Percentiles rank a stretch among this genome's conserved stretches.
phyloP scores from a whole-genome alignment of 2,888 invertebrate species.

The Chaetogeoica ovagalla region DNA sequence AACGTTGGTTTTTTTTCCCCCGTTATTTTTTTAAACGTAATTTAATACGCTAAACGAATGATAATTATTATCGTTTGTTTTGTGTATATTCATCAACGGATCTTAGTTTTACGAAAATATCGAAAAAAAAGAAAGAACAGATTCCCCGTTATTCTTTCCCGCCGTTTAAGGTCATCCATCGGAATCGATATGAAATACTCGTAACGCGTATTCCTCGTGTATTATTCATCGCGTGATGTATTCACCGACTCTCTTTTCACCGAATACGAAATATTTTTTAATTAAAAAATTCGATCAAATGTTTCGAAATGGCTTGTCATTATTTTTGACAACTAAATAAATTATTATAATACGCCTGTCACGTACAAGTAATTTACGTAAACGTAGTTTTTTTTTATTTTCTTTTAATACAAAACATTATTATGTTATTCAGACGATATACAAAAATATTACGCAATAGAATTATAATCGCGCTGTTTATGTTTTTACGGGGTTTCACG shows the following conservation, averaged over 20 bases:
- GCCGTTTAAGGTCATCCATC: not conserved
- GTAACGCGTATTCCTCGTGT: not conserved
- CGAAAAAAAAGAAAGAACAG: not conserved
- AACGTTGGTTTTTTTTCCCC: not conserved
- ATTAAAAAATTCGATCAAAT: not conserved
- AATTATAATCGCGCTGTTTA: not conserved
- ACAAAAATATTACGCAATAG: not conserved
- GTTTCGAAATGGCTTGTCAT: conserved; percentile 1
- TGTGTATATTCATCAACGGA: no score
- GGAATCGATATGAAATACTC: not conserved
- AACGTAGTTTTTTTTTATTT: not conserved
- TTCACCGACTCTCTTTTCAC: not conserved
- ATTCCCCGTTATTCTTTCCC: no score
- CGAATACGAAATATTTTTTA: not conserved
- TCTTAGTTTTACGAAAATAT: not conserved
- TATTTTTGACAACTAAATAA: conserved; percentile 13
- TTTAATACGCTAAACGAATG: not conserved
- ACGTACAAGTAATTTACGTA: not conserved
- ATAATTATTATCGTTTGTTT: no score
- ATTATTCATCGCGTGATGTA: not conserved
- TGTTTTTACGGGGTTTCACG: not conserved
- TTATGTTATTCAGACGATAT: not conserved
- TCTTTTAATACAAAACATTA: no score
- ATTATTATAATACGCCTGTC: not conserved
- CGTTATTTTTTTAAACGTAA: conserved; percentile 13